Evolutionary conservation across 2,113 vertebrate genomes (phyloP), one percentile per base, ranked within the genome.

Genomic region (Rhizomys pruinosus): DNA sequence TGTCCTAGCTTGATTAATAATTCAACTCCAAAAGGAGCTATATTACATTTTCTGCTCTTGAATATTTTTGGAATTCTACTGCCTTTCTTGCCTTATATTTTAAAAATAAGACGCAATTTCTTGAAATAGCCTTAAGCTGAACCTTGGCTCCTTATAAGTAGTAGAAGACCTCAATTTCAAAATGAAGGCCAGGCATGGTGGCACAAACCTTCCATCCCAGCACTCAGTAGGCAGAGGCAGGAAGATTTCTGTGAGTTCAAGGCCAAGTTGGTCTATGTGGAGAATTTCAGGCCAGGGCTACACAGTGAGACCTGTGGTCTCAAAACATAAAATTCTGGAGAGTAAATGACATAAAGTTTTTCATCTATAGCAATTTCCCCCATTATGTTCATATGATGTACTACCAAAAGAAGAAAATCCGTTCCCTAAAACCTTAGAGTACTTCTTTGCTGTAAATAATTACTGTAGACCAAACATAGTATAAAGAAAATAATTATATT

Each of bases 381-480:
- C 57, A 4, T n/a, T 86, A 76, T 57, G 74, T 57, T 90, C 86
- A 90, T 3, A 90, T 64, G 22, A 73, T 80, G 12, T 42, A 85
- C 9, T 42, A 92, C 11, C 89, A 94, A 93, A n/a, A 22, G 20
- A 91, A 90, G 29, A 85, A 3, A 90, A 77, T 59, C 64, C 34
- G 32, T n/a, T 90, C 68, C 15, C 19, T 47, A 84, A 78, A 80
- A 81, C 2, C 52, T 92, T 42, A 73, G 55, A 80, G n/a, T 84
- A 66, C 19, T 47, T 68, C 59, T 68, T 52, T 71, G 44, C 16
- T 81, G 66, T 85, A 92, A 92, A 87, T 47, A 91, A 84, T 66
- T 32, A 87, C 32, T 87, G 69, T 47, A 90, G 82, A 87, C 64
- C 57, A 73, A 79, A n/a, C 76, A 82, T 47, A 86, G 81, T 89